Evolutionary conservation across 2,888 invertebrate species (phyloP).

Genomic region (Athripsodes cinereus): DNA sequence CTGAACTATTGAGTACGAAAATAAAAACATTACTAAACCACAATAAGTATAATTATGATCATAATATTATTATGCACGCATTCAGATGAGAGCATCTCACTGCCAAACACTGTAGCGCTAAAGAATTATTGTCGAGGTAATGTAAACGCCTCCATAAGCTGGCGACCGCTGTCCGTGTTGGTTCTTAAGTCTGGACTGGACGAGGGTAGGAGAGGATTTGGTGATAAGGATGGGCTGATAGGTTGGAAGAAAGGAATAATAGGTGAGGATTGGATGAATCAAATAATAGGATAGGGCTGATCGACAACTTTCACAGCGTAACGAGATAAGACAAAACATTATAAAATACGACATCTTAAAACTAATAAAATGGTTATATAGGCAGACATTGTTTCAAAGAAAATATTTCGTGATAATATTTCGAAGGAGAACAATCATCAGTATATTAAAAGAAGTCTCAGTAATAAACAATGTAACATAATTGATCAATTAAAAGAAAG

Average conservation of each 20-base stretch:
- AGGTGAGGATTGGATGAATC: neutral
- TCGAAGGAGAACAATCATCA: no score
- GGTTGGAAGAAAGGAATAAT: neutral
- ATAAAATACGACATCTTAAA: no score
- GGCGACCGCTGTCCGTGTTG: constrained; percentile 21
- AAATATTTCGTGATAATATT: no score
- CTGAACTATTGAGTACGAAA: neutral
- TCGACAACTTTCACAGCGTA: constrained; percentile 17
- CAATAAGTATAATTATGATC: neutral
- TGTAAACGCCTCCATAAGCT: constrained; percentile 12
- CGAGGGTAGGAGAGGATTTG: neutral
- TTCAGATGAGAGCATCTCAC: no score
- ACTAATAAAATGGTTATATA: no score
- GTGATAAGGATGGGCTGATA: neutral
- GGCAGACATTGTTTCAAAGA: no score
- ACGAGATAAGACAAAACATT: no score
- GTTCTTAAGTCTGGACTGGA: constrained; percentile 24
- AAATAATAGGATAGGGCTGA: constrained; percentile 10
- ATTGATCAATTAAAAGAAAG: no score
- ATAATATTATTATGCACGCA: neutral
- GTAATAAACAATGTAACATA: no score
- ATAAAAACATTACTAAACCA: constrained; percentile 11
- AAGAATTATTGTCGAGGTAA: constrained; percentile 3
- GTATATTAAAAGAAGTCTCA: no score
- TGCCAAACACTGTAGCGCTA: no score